phyloP scores from a whole-genome alignment of 2,888 invertebrate species.

The Omphaloscelis lunosa region DNA sequence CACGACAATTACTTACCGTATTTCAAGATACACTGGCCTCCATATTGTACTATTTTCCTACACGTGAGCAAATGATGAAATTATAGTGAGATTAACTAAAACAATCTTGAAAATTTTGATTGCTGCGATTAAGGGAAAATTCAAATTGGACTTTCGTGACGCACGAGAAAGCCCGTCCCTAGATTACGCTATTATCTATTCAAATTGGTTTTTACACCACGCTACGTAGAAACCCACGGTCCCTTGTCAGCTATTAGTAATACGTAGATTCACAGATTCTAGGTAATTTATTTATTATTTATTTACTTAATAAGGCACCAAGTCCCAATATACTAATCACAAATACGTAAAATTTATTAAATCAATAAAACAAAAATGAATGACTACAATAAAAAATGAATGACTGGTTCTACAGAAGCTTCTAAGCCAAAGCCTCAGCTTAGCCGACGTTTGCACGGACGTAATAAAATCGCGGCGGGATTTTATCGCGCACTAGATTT shows the following conservation, averaged over 20 bases:
- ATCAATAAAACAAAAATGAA: no score
- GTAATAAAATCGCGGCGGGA: no score
- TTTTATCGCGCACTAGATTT: no score
- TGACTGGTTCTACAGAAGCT: no score
- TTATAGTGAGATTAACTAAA: constrained; percentile 22
- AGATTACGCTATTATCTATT: constrained; percentile 23
- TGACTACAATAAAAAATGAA: no score
- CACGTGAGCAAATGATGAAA: constrained; percentile 13
- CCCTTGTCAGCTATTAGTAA: not conserved
- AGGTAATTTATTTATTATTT: no score
- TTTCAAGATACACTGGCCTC: not conserved
- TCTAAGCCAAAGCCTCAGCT: no score
- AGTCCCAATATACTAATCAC: no score
- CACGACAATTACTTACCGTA: not conserved
- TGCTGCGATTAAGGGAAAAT: constrained; percentile 42
- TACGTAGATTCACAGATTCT: not conserved
- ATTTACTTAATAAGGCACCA: no score
- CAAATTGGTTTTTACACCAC: constrained; percentile 22
- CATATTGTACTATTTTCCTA: constrained; percentile 12
- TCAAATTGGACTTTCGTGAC: constrained; percentile 17
- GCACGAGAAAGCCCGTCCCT: constrained; percentile 21
- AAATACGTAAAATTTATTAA: no score
- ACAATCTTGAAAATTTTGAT: constrained; percentile 30
- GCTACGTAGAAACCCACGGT: not conserved
- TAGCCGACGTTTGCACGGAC: no score